These are phyloP conservation scores for Cheilinus undulatus DNA, from an alignment of 2,113 vertebrate genomes.

Conservation along the genomic window DNA sequence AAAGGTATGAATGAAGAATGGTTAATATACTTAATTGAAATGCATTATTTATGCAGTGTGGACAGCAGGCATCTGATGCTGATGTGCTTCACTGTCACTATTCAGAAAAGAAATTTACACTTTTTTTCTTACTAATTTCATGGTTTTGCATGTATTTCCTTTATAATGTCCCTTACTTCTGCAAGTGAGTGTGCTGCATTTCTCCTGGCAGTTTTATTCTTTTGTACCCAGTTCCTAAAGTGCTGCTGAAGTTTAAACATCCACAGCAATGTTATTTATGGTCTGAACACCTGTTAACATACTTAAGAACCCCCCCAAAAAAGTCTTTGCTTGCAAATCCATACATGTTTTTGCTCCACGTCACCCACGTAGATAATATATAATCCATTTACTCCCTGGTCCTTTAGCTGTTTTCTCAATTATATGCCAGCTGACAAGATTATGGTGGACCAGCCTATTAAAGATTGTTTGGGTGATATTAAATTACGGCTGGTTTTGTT, in stretches of 20 bases:
- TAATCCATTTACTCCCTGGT: conserved; percentile 20
- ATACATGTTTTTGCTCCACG: conserved; percentile 1
- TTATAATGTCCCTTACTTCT: neutral
- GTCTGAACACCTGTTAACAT: conserved; percentile 47
- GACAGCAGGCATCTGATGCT: no score
- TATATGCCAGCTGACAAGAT: conserved; percentile 28
- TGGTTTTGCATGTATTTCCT: no score
- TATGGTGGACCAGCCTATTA: neutral
- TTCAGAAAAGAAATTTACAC: no score
- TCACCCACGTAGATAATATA: conserved; percentile 14
- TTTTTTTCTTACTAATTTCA: no score
- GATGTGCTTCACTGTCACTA: no score
- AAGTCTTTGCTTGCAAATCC: conserved; percentile 19
- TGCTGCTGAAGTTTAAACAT: conserved; percentile 1
- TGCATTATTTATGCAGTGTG: no score
- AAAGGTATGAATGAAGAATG: no score
- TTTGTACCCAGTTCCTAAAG: neutral
- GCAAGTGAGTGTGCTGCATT: neutral
- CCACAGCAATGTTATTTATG: conserved; percentile 28
- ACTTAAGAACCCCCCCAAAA: conserved; percentile 33
- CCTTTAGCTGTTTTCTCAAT: conserved; percentile 27
- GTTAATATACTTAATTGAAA: no score
- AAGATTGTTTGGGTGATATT: conserved; percentile 46
- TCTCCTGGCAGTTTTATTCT: neutral
- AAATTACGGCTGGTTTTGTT: conserved; percentile 41